phyloP scores from a whole-genome alignment of 2,888 invertebrate genomes.

The Cactoblastis cactorum region DNA sequence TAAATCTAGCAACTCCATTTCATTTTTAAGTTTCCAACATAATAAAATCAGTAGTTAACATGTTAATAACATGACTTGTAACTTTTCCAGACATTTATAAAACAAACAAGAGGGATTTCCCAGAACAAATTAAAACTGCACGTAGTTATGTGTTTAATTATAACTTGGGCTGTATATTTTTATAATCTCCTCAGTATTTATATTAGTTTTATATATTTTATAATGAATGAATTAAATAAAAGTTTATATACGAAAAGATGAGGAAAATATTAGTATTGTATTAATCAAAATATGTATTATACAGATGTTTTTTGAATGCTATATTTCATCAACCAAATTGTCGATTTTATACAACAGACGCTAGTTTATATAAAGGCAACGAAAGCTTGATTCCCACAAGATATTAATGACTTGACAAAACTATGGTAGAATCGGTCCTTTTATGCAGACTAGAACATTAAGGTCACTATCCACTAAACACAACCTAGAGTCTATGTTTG shows the following conservation, averaged over 20 bases:
- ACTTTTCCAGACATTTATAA: background rate
- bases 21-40: background rate
- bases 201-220: no score
- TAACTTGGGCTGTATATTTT: background rate
- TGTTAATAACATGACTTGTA: background rate
- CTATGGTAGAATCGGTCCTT: conserved; percentile 61
- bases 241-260: no score
- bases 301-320: no score
- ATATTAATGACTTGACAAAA: conserved; percentile 72
- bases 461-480: background rate
- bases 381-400: conserved; percentile 57
- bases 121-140: background rate
- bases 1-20: background rate
- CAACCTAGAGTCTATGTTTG: background rate
- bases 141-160: background rate
- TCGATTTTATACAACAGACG: background rate
- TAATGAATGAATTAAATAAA: no score
- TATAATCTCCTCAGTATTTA: background rate
- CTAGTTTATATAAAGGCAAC: background rate
- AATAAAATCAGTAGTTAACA: background rate
- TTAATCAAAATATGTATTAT: no score
- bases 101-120: conserved; percentile 2
- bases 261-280: no score
- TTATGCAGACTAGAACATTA: conserved; percentile 49
- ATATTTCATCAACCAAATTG: background rate